A percentile compares a stretch with the other conserved stretches of the same genome.
phyloP scores from a whole-genome alignment of 2,113 vertebrate species.

The Hemiprocne comata region DNA sequence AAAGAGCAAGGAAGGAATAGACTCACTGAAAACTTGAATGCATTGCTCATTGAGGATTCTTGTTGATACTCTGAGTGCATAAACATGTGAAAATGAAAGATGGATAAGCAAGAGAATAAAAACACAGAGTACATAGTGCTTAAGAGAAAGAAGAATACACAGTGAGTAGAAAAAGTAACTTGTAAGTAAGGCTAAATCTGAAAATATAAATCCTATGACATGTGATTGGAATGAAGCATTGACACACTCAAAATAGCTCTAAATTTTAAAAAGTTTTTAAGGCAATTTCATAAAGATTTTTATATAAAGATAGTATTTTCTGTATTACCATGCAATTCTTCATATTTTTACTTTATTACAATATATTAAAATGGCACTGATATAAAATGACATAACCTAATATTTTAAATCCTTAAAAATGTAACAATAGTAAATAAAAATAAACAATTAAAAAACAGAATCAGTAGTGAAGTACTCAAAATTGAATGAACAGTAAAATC shows the following conservation, averaged over 20 bases:
- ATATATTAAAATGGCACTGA: background rate
- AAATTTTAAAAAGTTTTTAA: background rate
- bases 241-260: background rate
- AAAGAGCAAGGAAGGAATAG: background rate
- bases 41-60: background rate
- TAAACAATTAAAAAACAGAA: background rate
- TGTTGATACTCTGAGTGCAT: background rate
- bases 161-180: background rate
- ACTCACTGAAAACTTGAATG: background rate
- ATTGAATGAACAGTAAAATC: background rate
- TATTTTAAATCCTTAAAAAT: background rate
- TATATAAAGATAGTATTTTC: background rate
- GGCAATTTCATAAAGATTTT: background rate
- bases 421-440: background rate
- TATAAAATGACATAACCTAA: background rate
- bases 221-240: background rate
- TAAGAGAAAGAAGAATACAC: background rate
- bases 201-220: background rate
- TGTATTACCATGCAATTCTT: background rate
- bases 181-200: background rate
- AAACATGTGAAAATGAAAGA: constrained; percentile 19
- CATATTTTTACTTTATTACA: background rate
- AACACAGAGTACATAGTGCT: background rate
- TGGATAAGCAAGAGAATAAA: background rate
- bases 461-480: background rate